phyloP scores from a whole-genome alignment of 2,113 vertebrate genomes.

The Lophotis ruficrista region DNA sequence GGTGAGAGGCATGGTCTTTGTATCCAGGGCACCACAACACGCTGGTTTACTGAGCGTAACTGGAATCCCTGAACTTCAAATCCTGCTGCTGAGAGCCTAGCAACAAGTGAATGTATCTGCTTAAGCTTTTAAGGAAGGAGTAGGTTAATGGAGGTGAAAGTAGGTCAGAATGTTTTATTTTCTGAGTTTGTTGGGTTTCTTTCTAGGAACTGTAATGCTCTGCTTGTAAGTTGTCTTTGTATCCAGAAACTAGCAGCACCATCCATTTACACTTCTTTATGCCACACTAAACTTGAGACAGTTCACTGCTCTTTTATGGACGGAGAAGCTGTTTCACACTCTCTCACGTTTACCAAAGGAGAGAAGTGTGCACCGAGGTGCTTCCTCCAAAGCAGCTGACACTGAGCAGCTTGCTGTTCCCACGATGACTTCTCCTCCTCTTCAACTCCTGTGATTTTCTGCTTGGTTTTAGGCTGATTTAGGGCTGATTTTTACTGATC shows the following conservation, averaged over 20 bases:
- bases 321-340: not conserved
- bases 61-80: constrained; percentile 10
- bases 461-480: not conserved
- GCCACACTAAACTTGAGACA: not conserved
- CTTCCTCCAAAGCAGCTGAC: not conserved
- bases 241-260: not conserved
- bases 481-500: not conserved
- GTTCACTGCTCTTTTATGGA: not conserved
- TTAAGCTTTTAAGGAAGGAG: constrained; percentile 33
- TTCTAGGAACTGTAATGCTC: constrained; percentile 26
- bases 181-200: constrained; percentile 18
- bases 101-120: constrained; percentile 5
- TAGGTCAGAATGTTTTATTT: constrained; percentile 40
- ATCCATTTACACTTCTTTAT: not conserved
- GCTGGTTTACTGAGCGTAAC: not conserved
- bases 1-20: not conserved
- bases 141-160: constrained; percentile 19
- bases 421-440: not conserved
- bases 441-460: not conserved
- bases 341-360: not conserved
- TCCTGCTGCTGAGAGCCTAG: constrained; percentile 28
- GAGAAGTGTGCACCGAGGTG: not conserved
- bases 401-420: not conserved
- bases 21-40: not conserved
- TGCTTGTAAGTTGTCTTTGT: not conserved